Evolutionary conservation across 2,888 invertebrate species (phyloP), one percentile per base, ranked within the genome.

Genomic region (Galerucella calmariensis): DNA sequence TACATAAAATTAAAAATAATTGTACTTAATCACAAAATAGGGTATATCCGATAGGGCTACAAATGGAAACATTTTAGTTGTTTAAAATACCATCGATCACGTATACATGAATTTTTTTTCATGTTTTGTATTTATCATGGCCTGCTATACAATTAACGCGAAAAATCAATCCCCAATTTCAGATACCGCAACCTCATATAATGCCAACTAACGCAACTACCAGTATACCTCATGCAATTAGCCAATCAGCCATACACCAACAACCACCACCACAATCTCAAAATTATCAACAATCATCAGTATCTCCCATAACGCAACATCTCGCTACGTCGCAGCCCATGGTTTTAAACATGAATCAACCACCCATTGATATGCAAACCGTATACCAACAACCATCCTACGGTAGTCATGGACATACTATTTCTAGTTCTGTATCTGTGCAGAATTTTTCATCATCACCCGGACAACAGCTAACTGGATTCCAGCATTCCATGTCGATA

Each of bases 391-490:
- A 72, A 72, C 76, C 77, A 58, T 67, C 73, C 9, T 79, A 75
- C 51, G n/a, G 74, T 24, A n/a, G 65, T 14, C 76, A 63, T 16
- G 71, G 58, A n/a, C 81, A 79, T 56, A 78, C 75, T 2, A 80
- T 84, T 63, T 72, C 83, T 2, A 78, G 75, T 67, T 84, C 84
- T 4, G 81, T 81, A 46, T 84, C 84, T 1, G 82, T 82, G 44
- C 84, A 83, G 72, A 84, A 84, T 75, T 74, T 84, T 65, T 73
- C 81, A 2, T 73, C 75, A 35, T 73, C 77, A 20, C 56, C 77
- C 44, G 73, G 73, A 35, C 80, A 78, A 65, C 66, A 74, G 27
- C 53, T 75, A 46, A 27, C 76, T 27, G 79, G 78, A 20, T 81
- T 81, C 58, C 83, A 83, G 66, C 82, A 82, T 66, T 79, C 82